These are phyloP conservation scores for Varecia variegata DNA, from an alignment of 2,797 vertebrate species.

Conservation along the genomic window DNA sequence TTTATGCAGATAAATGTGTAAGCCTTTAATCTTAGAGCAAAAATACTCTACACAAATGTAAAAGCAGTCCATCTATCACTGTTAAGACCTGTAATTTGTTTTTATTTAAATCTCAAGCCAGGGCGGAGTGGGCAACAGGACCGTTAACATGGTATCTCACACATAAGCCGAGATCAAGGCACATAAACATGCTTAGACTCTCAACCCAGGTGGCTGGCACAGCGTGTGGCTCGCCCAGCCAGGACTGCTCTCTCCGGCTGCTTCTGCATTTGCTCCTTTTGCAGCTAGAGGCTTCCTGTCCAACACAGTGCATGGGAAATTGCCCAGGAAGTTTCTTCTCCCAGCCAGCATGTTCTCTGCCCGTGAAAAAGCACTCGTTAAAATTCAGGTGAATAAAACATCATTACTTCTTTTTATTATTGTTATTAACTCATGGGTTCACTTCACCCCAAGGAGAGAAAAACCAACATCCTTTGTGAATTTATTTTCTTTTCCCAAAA, in stretches of 20 bases:
- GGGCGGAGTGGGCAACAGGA: conserved; percentile 81
- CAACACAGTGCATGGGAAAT: conserved; percentile 60
- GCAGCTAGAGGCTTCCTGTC: conserved; percentile 62
- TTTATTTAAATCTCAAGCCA: conserved; percentile 88
- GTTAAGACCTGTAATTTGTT: conserved; percentile 89
- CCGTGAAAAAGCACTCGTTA: conserved; percentile 68
- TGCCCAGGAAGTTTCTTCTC: conserved; percentile 49
- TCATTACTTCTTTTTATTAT: not conserved
- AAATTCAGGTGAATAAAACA: conserved; percentile 68
- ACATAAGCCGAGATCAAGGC: conserved; percentile 83
- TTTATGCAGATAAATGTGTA: conserved; percentile 93
- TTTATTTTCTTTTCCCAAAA: not conserved
- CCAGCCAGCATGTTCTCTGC: conserved; percentile 71
- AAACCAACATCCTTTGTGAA: not conserved
- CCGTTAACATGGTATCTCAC: conserved; percentile 81
- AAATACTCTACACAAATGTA: conserved; percentile 86
- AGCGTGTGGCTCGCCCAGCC: conserved; percentile 46
- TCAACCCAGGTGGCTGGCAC: conserved; percentile 73
- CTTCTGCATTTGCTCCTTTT: conserved; percentile 65
- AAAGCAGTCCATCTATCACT: conserved; percentile 89
- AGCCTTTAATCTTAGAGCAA: conserved; percentile 89
- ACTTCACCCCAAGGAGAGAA: not conserved
- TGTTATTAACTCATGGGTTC: not conserved
- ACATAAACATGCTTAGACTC: conserved; percentile 74
- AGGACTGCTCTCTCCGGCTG: conserved; percentile 65